phyloP scores from a whole-genome alignment of 2,113 vertebrate genomes.

The Butorides virescens region DNA sequence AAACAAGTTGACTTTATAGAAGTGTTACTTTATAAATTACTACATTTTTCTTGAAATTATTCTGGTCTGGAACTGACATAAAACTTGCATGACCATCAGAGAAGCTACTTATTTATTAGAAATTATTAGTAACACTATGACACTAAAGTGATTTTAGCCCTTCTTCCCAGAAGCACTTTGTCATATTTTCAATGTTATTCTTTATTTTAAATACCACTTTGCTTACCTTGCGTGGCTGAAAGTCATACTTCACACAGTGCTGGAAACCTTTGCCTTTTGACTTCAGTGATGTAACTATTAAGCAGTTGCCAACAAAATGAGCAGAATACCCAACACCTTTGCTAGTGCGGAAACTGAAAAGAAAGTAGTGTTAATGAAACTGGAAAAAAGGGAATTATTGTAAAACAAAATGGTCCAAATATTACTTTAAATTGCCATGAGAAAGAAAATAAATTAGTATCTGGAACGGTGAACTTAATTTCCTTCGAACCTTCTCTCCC shows the following conservation, averaged over 20 bases:
- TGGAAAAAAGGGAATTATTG: not conserved
- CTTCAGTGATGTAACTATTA: conserved; percentile 95
- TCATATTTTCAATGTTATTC: not conserved
- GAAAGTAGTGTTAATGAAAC: not conserved
- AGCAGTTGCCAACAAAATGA: conserved; percentile 96
- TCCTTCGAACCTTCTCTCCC: not conserved
- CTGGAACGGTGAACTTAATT: not conserved
- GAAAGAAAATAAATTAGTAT: not conserved
- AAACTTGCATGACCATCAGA: not conserved
- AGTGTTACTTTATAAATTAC: not conserved
- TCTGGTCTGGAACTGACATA: not conserved
- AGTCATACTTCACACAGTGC: conserved; percentile 98
- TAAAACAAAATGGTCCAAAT: not conserved
- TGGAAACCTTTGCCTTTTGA: conserved; percentile 99
- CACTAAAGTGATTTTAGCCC: not conserved
- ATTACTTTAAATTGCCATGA: not conserved
- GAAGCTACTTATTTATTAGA: not conserved
- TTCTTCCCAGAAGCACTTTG: not conserved
- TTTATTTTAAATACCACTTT: not conserved
- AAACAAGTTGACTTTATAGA: not conserved
- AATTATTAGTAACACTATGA: not conserved
- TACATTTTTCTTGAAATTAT: not conserved
- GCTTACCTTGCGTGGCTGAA: conserved; percentile 94
- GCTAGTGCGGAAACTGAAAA: conserved; percentile 92
- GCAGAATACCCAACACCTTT: conserved; percentile 98